These are phyloP conservation scores for Acleris sparsana DNA, from an alignment of 2,888 invertebrate species.

Conservation along the genomic window DNA sequence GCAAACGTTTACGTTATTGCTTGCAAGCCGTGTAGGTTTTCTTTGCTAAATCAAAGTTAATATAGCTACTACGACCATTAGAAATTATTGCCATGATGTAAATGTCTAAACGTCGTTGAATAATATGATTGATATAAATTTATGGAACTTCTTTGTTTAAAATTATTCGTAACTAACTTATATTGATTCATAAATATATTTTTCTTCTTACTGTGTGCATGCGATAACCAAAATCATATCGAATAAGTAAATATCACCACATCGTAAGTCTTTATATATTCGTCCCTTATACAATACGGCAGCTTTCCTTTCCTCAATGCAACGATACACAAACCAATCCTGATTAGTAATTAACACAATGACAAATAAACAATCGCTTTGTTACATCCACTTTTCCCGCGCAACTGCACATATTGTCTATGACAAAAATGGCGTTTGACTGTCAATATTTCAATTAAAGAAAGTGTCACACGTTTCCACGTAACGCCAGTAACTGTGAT, in stretches of 20 bases:
- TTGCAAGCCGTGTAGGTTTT: conserved; percentile 2
- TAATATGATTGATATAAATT: not conserved
- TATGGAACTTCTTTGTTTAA: not conserved
- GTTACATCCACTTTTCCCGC: conserved; percentile 33
- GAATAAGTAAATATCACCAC: not conserved
- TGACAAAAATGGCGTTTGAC: conserved; percentile 37
- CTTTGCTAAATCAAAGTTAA: conserved; percentile 18
- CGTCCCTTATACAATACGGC: not conserved
- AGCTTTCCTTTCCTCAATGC: not conserved
- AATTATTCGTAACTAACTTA: not conserved
- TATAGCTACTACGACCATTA: conserved; percentile 11
- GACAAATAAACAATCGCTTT: conserved; percentile 20
- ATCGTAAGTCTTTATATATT: not conserved
- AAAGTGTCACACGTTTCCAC: conserved; percentile 73
- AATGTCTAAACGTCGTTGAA: conserved; percentile 8
- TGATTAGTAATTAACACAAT: not conserved
- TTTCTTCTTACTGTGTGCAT: too few relatives aligned
- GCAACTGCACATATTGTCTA: conserved; percentile 22
- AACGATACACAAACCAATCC: not conserved
- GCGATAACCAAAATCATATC: too few relatives aligned
- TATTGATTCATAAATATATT: too few relatives aligned
- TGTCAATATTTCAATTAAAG: conserved; percentile 52
- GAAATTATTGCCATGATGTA: conserved; percentile 13
- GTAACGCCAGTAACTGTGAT: conserved; percentile 77
- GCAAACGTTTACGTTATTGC: too few relatives aligned